Evolutionary conservation across 2,797 vertebrate genomes (phyloP), one percentile per base, ranked within the genome.

Genomic region (Euphonia xanthogaster): DNA sequence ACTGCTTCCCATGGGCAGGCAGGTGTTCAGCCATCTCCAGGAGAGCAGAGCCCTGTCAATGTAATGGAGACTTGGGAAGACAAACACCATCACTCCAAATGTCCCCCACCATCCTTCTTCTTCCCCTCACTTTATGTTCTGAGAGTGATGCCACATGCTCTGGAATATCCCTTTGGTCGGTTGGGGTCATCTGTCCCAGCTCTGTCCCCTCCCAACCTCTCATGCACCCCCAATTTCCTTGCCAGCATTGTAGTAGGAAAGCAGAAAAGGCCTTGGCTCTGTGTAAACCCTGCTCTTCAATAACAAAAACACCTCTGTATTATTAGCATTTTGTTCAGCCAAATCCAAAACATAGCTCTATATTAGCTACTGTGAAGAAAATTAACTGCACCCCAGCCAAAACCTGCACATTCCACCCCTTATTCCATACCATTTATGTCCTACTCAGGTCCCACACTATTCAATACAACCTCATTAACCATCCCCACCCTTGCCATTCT

Each of bases 221-320:
- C 31, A 15, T 3, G 4, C 16, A 55, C 1, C 6, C 40, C 7
- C 55, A 50, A 2, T 2, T 14, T 50, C 48, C 55, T 70, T 0
- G 0, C 37, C 35, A 44, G 70, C 0, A 0, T 13, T 12, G 31
- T 8, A 55, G 42, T 5, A 40, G 8, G 16, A 81, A 55, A 55
- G 48, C 23, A 82, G 42, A 22, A 50, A 18, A 44, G 28, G 8
- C 20, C 28, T 66, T 30, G 68, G 33, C 5, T 45, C 14, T 45
- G 24, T 60, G n/a, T 3, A 5, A 60, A 28, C 4, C 30, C 40
- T n/a, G 1, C 17, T 55, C n/a, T 44, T 5, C n/a, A 37, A 37
- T 10, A 55, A 48, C 9, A 28, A 75, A 81, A 75, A 3, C 2
- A 44, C 13, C 31, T 50, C n/a, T 62, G 1, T 7, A 5, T 55